Percentiles rank a stretch among this genome's conserved stretches.
These are phyloP conservation scores for Manduca sexta DNA, from an alignment of 1,140 invertebrate genomes.

Conservation along the genomic window DNA sequence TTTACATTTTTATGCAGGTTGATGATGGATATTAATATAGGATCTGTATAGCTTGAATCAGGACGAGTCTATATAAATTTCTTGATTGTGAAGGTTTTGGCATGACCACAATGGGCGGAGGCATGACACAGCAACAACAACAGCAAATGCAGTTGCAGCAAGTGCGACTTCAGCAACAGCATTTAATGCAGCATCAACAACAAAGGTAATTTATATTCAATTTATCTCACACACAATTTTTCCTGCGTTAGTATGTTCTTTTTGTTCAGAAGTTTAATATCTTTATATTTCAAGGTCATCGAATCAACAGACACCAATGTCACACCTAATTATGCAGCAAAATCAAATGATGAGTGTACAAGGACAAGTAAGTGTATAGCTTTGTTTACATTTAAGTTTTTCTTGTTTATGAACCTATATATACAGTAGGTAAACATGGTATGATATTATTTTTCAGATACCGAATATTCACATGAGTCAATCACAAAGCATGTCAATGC, in stretches of 20 bases:
- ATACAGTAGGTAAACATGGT: too few species aligned
- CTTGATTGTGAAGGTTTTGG: slow-evolving; percentile 36
- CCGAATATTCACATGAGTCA: slow-evolving; percentile 79
- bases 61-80: not conserved
- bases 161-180: slow-evolving; percentile 67
- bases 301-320: slow-evolving; percentile 75
- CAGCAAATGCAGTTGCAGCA: slow-evolving; percentile 72
- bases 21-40: too few species aligned
- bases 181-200: slow-evolving; percentile 72
- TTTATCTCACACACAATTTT: slow-evolving; percentile 3
- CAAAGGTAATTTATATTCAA: slow-evolving; percentile 33
- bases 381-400: too few species aligned
- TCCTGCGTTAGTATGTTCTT: slow-evolving; percentile 11
- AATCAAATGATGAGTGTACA: slow-evolving; percentile 71
- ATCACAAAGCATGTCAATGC: slow-evolving; percentile 77
- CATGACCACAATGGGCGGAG: slow-evolving; percentile 49
- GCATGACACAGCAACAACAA: slow-evolving; percentile 69
- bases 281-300: slow-evolving; percentile 51
- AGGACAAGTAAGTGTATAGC: slow-evolving; percentile 52
- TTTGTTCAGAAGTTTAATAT: too few species aligned
- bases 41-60: too few species aligned
- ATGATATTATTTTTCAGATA: slow-evolving; percentile 68
- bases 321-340: slow-evolving; percentile 75
- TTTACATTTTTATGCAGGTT: too few species aligned
- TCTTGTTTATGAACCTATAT: too few species aligned